Evolutionary conservation across 2,797 vertebrate genomes (phyloP).

Genomic region (Takifugu rubripes): DNA sequence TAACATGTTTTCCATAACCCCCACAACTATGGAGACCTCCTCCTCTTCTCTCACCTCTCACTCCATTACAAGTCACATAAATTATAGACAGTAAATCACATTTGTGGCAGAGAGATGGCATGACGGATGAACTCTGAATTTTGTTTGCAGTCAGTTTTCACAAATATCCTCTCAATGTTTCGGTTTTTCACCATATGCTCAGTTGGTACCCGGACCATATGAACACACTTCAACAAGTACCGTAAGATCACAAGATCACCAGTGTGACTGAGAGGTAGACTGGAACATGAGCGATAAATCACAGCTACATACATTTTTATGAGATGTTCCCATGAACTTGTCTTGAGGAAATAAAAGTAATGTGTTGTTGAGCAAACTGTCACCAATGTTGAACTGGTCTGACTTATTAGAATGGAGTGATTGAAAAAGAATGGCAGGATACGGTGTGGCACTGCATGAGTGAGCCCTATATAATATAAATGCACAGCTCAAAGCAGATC

Average conservation of each 20-base stretch:
- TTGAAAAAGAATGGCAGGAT: background rate
- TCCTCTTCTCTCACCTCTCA: conserved; percentile 26
- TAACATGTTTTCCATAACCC: conserved; percentile 28
- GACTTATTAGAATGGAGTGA: background rate
- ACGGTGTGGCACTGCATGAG: background rate
- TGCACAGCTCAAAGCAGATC: background rate
- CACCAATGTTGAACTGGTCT: conserved; percentile 14
- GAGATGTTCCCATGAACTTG: conserved; percentile 37
- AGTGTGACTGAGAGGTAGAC: conserved; percentile 55
- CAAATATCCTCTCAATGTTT: background rate
- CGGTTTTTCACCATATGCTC: conserved; percentile 3
- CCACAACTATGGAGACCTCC: conserved; percentile 36
- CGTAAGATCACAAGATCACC: conserved; percentile 16
- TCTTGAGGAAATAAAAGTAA: conserved; percentile 7
- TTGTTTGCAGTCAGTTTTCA: conserved; percentile 35
- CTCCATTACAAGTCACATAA: conserved; percentile 34
- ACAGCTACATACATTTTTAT: conserved; percentile 38
- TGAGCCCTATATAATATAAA: background rate
- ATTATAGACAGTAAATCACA: conserved; percentile 38
- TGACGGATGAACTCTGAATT: conserved; percentile 21
- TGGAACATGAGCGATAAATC: conserved; percentile 33
- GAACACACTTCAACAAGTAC: conserved; percentile 51
- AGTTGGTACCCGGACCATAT: conserved; percentile 38
- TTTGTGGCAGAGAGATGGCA: conserved; percentile 31
- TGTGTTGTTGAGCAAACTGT: conserved; percentile 15